Base-by-base conservation (phyloP, 2,113 vertebrate species). In the Actinemys pallida region DNA sequence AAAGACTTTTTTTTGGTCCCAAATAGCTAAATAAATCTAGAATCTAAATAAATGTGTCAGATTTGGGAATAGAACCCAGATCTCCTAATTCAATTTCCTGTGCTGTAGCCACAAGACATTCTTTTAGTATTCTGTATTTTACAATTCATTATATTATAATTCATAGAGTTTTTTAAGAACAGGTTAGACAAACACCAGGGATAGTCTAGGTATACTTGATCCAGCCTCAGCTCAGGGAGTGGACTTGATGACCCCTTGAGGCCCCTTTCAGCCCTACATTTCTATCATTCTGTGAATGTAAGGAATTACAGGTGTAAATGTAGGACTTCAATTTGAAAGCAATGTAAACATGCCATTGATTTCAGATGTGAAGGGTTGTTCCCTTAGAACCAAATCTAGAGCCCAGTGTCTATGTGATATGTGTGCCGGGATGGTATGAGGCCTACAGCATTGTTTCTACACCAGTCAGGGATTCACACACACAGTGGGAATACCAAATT, bases 311-410 rank as follows among this genome's bases (percentile, higher is more conserved):
- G 3, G 22, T 80, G 10, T 89, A 84, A 92, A 3, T 9, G 69
- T 69, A 19, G 62, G 31, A 69, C 31, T n/a, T 69, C 35, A 69
- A n/a, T n/a, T 31, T 69, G 62, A 69, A 65, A 65, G 31, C 31
- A 65, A 11, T 35, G 25, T 35, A 29, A 69, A 19, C 31, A 69
- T 11, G 2, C 6, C 35, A n/a, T n/a, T 69, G 29, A 2, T 1
- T 9, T 29, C 87, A 56, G 86, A 83, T 83, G 81, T 49, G 78
- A 96, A 96, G 83, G 87, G 56, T 81, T 82, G 90, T 29, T 90
- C 84, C 50, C 4, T 89, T 89, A 69, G 84, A 80, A 88, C 52
- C 31, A 29, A 8, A 47, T 95, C 72, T 11, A 85, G 42, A 90
- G 56, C 79, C 45, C 56, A 91, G 72, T 59, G 12, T 59, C 50